Base-by-base conservation (phyloP, 1,140 invertebrate genomes). In the Cherax destructor region DNA sequence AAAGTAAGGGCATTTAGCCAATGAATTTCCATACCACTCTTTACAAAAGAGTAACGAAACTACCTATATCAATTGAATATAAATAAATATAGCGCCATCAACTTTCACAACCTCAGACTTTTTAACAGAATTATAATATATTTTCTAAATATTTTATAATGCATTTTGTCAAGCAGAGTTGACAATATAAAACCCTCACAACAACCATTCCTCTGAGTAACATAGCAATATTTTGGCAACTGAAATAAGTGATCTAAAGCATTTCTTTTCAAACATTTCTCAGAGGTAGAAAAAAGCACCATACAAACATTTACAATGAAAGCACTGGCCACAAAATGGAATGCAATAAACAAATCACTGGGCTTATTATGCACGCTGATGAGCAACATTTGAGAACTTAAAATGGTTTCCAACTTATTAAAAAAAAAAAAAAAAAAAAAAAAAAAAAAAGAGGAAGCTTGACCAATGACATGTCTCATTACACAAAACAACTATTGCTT, bases 271-370 rank as follows among this genome's bases (percentile, higher is more conserved):
- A 78, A 85, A 50, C 69, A 80, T 91, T 80, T 85, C 89, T 91
- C 89, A 91, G 89, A 91, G 89, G 89, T 91, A 91, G 89, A 91
- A 85, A 30, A 91, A 91, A 91, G 89, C 89, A 91, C 89, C 89
- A 91, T 91, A 91, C 77, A 91, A 91, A 91, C 83, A 91, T 91
- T 91, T 79, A 91, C 89, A 91, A 91, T 88, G 87, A 92, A 88
- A 88, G 91, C 86, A 89, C 91, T 88, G 86, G 87, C 86, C 91
- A 88, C 91, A 88, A 88, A 84, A 89, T 89, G 87, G 87, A 88
- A 92, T 89, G 91, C 91, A 92, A 92, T 91, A 91, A 91, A 91
- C 83, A 91, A 91, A 91, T 91, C 89, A 91, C 89, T 91, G 89
- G 89, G 89, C 89, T 91, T 89, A 86, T 83, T 88, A 91, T 91